phyloP scores from a whole-genome alignment of 2,113 vertebrate genomes.

The Grallaria varia region DNA sequence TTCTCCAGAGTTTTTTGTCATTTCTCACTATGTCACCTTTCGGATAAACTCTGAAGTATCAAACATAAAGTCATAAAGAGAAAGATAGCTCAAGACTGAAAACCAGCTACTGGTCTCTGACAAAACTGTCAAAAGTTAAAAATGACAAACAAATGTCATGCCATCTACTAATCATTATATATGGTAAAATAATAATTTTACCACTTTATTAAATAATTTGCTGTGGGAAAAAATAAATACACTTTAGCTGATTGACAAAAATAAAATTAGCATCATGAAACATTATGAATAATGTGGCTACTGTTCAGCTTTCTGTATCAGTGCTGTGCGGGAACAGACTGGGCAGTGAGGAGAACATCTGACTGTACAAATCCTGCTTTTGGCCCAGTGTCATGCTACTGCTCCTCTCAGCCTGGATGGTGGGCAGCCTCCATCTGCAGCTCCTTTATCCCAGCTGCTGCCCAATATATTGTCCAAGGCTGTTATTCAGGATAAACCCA shows the following conservation, averaged over 20 bases:
- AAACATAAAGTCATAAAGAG: background rate
- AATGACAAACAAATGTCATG: background rate
- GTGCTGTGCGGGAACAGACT: background rate
- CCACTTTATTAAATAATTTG: background rate
- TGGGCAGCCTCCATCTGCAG: accelerated
- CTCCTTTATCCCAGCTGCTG: background rate
- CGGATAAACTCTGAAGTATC: background rate
- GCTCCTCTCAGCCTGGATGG: background rate
- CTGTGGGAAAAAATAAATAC: background rate
- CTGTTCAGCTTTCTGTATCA: background rate
- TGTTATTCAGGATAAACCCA: background rate
- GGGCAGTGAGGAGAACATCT: background rate
- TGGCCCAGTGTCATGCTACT: background rate
- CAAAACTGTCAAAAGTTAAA: background rate
- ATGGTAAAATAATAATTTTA: background rate
- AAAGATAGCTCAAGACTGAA: background rate
- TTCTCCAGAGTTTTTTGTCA: background rate
- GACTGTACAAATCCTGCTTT: background rate
- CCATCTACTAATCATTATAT: background rate
- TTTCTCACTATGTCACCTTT: background rate
- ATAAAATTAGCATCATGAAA: background rate
- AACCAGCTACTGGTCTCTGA: background rate
- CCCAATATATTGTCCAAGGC: background rate
- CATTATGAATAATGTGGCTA: background rate
- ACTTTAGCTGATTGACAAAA: background rate